phyloP scores from a whole-genome alignment of 1,140 invertebrate genomes.

The Uloborus diversus region DNA sequence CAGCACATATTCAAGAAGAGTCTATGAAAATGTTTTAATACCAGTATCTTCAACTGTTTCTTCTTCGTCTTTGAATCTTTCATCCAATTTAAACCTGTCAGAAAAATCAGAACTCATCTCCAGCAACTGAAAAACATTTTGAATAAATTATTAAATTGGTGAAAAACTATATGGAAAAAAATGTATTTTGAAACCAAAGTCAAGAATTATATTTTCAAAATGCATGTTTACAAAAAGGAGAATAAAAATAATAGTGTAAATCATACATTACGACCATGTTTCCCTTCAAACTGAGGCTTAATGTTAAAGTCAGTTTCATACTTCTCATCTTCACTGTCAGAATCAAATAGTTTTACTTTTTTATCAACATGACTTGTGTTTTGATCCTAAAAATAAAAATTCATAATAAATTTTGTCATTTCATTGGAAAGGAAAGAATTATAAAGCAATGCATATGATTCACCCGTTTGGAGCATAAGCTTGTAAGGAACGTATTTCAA shows the following conservation, averaged over 20 bases:
- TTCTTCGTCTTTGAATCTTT: conserved; percentile 34
- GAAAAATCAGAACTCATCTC: conserved; percentile 22
- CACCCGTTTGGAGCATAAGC: too few species aligned
- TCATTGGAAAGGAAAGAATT: too few species aligned
- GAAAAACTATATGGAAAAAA: background rate
- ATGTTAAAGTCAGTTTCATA: conserved; percentile 13
- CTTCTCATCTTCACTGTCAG: conserved; percentile 31
- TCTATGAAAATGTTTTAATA: background rate
- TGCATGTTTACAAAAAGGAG: too few species aligned
- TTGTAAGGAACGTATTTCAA: too few species aligned
- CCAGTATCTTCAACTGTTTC: background rate
- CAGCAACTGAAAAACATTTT: conserved; percentile 20
- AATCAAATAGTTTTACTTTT: conserved; percentile 34
- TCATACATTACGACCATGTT: conserved; percentile 5
- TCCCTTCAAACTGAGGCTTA: conserved; percentile 42
- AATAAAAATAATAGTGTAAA: background rate
- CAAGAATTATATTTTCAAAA: background rate
- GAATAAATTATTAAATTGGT: background rate
- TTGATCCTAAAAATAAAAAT: too few species aligned
- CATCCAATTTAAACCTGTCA: conserved; percentile 40
- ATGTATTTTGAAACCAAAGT: background rate
- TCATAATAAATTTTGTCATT: too few species aligned
- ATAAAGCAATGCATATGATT: too few species aligned
- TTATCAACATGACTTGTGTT: background rate
- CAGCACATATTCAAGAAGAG: too few species aligned